These are phyloP conservation scores for Urocolius indicus DNA, from an alignment of 2,113 vertebrate genomes.

Conservation along the genomic window DNA sequence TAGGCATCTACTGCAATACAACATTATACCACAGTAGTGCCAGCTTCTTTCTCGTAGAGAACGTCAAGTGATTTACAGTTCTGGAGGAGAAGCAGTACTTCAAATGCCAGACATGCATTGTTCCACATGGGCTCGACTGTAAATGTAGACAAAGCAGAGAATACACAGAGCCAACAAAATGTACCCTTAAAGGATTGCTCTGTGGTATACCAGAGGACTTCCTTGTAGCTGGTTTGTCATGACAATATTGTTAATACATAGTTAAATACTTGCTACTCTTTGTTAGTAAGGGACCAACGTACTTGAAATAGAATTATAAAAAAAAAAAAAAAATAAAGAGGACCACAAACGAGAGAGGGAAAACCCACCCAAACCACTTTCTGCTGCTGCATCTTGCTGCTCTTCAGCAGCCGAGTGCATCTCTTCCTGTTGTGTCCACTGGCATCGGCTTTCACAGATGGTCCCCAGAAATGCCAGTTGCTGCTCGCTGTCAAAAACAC, in stretches of 20 bases:
- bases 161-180: not conserved
- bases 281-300: not conserved
- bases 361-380: constrained; percentile 63
- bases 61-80: not conserved
- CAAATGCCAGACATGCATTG: not conserved
- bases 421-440: not conserved
- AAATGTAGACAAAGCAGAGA: not conserved
- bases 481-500: constrained; percentile 74
- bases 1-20: not conserved
- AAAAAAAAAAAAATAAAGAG: not conserved
- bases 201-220: not conserved
- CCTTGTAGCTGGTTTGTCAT: not conserved
- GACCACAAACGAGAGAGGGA: not conserved
- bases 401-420: not conserved
- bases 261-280: not conserved
- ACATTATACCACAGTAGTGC: not conserved
- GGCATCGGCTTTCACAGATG: constrained; percentile 64
- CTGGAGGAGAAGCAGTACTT: not conserved
- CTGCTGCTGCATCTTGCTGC: not conserved
- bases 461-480: constrained; percentile 56
- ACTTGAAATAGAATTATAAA: not conserved
- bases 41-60: not conserved
- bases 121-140: not conserved
- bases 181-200: not conserved
- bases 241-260: not conserved